Base-by-base conservation (phyloP, 2,113 vertebrate genomes). In the Pseudorhombus dupliciocellatus region DNA sequence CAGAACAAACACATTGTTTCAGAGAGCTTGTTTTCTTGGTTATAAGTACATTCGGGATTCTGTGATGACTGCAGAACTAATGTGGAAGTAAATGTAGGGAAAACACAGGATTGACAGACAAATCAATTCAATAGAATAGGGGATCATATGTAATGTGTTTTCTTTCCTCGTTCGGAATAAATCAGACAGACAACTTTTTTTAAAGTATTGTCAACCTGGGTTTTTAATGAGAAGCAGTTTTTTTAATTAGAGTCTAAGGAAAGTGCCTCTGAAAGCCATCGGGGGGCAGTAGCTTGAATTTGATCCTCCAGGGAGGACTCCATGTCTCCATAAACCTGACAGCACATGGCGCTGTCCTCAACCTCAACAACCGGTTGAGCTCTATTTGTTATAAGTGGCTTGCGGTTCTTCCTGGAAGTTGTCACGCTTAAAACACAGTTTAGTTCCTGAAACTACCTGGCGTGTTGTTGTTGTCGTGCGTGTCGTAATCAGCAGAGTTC, bases 1-100 rank as follows among this genome's bases (percentile, higher is more conserved):
- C 21, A 44, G 61, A 75, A 91, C 86, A 90, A 82, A 70, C 69
- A 59, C 12, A 12, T 58, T 72, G 56, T 83, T 70, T 85, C 57
- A 12, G 22, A 57, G 30, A 63, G n/a, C 14, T 18, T 64, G 53
- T 64, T 76, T 69, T 58, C 46, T 52, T 48, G 63, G 50, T 53
- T 62, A n/a, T 24, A 52, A 73, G 48, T 50, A 15, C 22, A 69
- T 30, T 73, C 44, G 66, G 34, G 51, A 31, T 59, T 68, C 51
- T 68, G 48, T 37, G 53, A 37, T 50, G 48, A 46, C 1, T 57
- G 24, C 9, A 62, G 48, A 22, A 71, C 18, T 71, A 50, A 44
- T 63, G n/a, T 75, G 14, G 14, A 7, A 4, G 3, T n/a, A 28
- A 5, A 63, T 16, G 48, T 44, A 24, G 40, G 40, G 2, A 15